A percentile compares a stretch with the other conserved stretches of the same genome.
Evolutionary conservation across 2,888 invertebrate genomes (phyloP).

Genomic region (Bugulina stolonifera): DNA sequence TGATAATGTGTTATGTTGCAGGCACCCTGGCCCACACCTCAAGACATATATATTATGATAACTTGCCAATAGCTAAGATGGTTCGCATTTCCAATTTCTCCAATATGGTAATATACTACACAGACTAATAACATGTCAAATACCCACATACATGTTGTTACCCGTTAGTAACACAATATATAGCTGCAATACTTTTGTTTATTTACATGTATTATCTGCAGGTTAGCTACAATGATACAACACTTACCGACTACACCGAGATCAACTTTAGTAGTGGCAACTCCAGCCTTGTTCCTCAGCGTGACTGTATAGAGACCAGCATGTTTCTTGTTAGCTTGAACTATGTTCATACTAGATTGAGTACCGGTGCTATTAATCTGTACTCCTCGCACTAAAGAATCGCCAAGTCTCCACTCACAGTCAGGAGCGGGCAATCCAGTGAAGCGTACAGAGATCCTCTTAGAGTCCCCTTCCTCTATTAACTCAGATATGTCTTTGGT

Average conservation of each 20-base stretch:
- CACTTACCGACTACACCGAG: conserved; percentile 61
- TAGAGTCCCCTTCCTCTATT: background rate
- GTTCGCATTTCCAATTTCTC: no score
- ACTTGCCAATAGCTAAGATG: no score
- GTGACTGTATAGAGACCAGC: conserved; percentile 88
- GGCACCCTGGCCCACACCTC: no score
- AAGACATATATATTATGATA: no score
- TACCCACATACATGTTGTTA: no score
- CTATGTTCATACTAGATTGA: conserved; percentile 42
- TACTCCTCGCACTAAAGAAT: conserved; percentile 17
- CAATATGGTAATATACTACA: no score
- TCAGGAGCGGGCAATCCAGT: conserved; percentile 20
- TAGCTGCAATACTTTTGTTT: no score
- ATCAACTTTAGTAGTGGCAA: conserved; percentile 83
- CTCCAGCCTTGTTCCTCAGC: conserved; percentile 80
- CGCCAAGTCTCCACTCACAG: conserved; percentile 16
- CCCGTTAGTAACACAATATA: no score
- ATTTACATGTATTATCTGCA: no score
- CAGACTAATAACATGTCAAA: no score
- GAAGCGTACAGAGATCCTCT: conserved; percentile 13
- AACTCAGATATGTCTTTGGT: background rate
- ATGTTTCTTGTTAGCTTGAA: conserved; percentile 77
- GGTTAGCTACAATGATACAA: no score
- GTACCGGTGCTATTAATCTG: conserved; percentile 9
- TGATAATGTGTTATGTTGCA: no score